phyloP scores from a whole-genome alignment of 2,888 invertebrate genomes.

The Calliphora vomitoria region DNA sequence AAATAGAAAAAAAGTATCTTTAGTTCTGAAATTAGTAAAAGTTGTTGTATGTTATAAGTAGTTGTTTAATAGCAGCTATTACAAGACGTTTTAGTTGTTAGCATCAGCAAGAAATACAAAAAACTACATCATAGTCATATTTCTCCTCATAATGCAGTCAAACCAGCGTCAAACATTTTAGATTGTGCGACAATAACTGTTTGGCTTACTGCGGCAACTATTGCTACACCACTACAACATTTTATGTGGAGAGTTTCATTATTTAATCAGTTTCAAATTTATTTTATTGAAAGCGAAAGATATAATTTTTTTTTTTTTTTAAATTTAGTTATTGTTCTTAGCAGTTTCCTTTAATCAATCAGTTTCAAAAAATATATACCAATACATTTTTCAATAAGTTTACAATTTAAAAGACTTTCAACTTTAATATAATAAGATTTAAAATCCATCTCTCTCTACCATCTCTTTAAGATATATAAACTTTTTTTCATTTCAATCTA shows the following conservation, averaged over 20 bases:
- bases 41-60: constrained; percentile 58
- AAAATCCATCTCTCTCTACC: no score
- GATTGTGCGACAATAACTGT: neutral
- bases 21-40: constrained; percentile 37
- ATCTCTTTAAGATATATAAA: no score
- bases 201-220: neutral
- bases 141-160: constrained; percentile 12
- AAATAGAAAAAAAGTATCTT: constrained; percentile 9
- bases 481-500: no score
- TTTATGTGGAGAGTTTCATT: neutral
- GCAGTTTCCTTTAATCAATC: no score
- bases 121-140: constrained; percentile 6
- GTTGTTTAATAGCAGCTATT: constrained; percentile 55
- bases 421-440: no score
- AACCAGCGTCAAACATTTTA: neutral
- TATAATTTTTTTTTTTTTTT: no score
- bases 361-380: no score
- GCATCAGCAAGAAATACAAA: constrained; percentile 19
- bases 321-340: no score
- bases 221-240: neutral
- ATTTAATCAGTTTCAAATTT: no score
- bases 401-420: no score
- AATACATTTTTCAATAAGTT: no score
- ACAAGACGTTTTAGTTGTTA: constrained; percentile 42
- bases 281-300: no score